phyloP scores from a whole-genome alignment of 2,888 invertebrate genomes.

The Eurytoma adleriae region DNA sequence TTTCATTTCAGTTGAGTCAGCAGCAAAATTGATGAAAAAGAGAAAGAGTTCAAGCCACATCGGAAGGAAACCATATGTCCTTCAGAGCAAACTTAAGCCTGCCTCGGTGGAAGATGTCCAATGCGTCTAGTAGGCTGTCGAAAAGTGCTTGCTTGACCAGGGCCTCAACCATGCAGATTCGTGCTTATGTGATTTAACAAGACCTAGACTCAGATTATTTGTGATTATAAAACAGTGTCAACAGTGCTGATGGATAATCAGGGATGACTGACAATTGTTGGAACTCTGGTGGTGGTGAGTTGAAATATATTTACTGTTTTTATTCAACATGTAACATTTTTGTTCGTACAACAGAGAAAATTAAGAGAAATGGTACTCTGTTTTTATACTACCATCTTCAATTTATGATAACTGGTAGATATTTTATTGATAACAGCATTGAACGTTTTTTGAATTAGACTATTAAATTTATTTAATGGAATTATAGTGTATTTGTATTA shows the following conservation, averaged over 20 bases:
- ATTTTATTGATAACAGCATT: background rate
- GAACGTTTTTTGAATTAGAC: background rate
- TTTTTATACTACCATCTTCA: slow-evolving; percentile 20
- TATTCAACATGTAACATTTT: background rate
- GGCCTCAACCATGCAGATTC: slow-evolving; percentile 40
- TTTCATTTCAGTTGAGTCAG: slow-evolving; percentile 42
- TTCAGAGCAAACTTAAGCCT: slow-evolving; percentile 35
- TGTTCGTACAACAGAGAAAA: slow-evolving; percentile 43
- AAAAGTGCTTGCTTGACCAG: slow-evolving; percentile 27
- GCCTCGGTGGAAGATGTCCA: slow-evolving; percentile 53
- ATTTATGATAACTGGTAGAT: background rate
- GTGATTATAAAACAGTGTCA: slow-evolving; percentile 64
- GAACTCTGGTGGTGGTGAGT: slow-evolving; percentile 86
- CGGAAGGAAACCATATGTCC: slow-evolving; percentile 20
- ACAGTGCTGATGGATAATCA: slow-evolving; percentile 75
- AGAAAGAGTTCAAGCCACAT: slow-evolving; percentile 1
- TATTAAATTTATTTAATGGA: background rate
- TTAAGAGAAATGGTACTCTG: slow-evolving; percentile 48
- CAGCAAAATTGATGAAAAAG: background rate
- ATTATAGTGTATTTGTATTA: too few relatives aligned
- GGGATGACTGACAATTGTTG: slow-evolving; percentile 90
- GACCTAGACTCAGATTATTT: slow-evolving; percentile 29
- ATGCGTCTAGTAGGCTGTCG: slow-evolving; percentile 20
- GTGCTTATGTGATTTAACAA: slow-evolving; percentile 50
- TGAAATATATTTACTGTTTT: slow-evolving; percentile 24